Evolutionary conservation across 53 echinoderm and acorn worm genomes (phyloP).

Genomic region (Zoroaster sp.): DNA sequence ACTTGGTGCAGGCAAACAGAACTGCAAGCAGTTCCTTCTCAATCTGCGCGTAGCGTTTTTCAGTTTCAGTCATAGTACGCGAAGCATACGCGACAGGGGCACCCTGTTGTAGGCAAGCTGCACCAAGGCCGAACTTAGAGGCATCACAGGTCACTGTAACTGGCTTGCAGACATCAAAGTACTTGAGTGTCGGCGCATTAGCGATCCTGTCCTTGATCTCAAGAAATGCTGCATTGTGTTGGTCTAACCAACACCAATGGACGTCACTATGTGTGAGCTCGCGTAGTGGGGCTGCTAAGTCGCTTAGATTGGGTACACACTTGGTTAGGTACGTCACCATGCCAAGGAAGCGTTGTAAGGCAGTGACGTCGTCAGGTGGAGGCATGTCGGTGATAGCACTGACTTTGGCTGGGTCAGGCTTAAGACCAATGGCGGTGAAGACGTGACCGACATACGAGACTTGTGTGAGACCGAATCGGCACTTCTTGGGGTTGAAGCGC

Average conservation of each 20-base stretch:
- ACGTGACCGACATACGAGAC: too few species aligned
- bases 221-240: background rate
- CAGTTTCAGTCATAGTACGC: slow-evolving; percentile 20
- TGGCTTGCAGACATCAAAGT: slow-evolving; percentile 18
- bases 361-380: background rate
- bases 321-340: slow-evolving; percentile 42
- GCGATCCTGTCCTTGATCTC: slow-evolving; percentile 2
- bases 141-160: slow-evolving; percentile 51
- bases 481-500: too few species aligned
- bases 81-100: slow-evolving; percentile 21
- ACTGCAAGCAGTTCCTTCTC: slow-evolving; percentile 50
- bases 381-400: slow-evolving; percentile 49
- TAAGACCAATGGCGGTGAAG: slow-evolving; percentile 35
- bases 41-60: slow-evolving; percentile 14
- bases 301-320: background rate
- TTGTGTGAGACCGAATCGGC: too few species aligned
- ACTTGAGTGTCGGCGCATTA: slow-evolving; percentile 10
- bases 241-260: slow-evolving; percentile 23
- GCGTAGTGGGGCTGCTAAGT: slow-evolving; percentile 45
- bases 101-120: slow-evolving; percentile 41
- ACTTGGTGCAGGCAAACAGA: slow-evolving; percentile 43
- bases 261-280: slow-evolving; percentile 22
- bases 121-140: slow-evolving; percentile 29
- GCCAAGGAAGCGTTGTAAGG: slow-evolving; percentile 30
- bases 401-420: slow-evolving; percentile 61